These are phyloP conservation scores for Harpegnathos saltator DNA, from an alignment of 1,140 invertebrate genomes.

Conservation along the genomic window DNA sequence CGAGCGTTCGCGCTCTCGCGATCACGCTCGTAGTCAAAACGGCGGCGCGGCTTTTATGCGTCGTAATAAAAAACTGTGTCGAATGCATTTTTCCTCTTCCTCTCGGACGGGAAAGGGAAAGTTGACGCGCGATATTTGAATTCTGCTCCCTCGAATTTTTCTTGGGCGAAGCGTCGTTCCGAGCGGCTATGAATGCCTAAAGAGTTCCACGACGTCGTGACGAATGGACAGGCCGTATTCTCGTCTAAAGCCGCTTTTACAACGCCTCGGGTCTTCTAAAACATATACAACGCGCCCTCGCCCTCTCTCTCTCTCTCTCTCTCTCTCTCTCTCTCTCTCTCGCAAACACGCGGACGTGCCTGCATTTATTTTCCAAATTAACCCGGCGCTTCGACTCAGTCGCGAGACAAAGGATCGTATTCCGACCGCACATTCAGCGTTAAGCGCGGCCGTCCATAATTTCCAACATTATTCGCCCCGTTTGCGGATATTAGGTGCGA, in stretches of 20 bases:
- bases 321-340: no score
- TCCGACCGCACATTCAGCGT: no score
- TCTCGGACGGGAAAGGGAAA: background rate
- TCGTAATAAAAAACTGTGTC: no score
- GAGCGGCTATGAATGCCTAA: slow-evolving; percentile 16
- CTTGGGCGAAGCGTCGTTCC: background rate
- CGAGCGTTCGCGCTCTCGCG: no score
- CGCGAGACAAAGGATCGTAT: no score
- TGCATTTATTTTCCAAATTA: slow-evolving; percentile 1
- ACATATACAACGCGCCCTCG: background rate
- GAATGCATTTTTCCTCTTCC: background rate
- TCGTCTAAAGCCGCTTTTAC: background rate
- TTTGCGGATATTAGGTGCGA: no score
- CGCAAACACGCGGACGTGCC: background rate
- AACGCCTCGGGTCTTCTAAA: slow-evolving; percentile 4
- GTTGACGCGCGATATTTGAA: background rate
- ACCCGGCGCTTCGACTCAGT: background rate
- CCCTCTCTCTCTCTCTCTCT: no score
- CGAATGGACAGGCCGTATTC: background rate
- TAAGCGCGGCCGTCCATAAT: no score
- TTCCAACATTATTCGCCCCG: no score
- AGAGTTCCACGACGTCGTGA: slow-evolving; percentile 8
- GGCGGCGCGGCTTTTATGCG: background rate
- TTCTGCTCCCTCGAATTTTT: background rate
- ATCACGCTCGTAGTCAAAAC: no score